Conservation (phyloP, 2,113 vertebrate species). For the Pteruthius melanotis region DNA sequence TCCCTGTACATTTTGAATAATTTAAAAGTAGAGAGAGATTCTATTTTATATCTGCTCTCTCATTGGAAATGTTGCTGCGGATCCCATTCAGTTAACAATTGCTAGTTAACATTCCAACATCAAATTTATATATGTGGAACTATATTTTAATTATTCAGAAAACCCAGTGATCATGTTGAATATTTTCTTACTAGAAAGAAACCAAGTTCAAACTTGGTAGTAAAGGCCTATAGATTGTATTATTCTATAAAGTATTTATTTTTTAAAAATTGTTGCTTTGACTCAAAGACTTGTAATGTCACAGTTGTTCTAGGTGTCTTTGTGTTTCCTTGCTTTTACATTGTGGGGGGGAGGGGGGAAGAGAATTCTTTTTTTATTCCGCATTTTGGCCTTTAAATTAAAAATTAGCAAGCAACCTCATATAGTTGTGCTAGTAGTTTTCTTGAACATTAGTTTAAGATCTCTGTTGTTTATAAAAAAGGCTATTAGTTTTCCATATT, state of each 20-base stretch:
- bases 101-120: background rate
- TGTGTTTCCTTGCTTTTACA: background rate
- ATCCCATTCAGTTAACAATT: background rate
- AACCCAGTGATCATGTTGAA: background rate
- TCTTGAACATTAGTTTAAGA: background rate
- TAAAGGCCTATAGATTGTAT: background rate
- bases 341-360: fast-evolving
- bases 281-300: background rate
- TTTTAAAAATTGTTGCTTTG: background rate
- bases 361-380: background rate
- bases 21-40: background rate
- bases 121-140: background rate
- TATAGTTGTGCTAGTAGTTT: background rate
- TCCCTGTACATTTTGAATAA: background rate
- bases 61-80: background rate
- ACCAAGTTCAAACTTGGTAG: background rate
- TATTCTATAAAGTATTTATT: background rate
- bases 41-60: background rate
- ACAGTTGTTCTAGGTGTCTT: background rate
- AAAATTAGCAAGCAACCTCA: background rate
- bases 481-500: background rate
- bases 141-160: background rate
- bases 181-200: background rate
- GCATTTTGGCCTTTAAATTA: background rate
- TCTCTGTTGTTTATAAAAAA: background rate